Conservation (phyloP, 1,140 invertebrate species). For the Nephila pilipes region DNA sequence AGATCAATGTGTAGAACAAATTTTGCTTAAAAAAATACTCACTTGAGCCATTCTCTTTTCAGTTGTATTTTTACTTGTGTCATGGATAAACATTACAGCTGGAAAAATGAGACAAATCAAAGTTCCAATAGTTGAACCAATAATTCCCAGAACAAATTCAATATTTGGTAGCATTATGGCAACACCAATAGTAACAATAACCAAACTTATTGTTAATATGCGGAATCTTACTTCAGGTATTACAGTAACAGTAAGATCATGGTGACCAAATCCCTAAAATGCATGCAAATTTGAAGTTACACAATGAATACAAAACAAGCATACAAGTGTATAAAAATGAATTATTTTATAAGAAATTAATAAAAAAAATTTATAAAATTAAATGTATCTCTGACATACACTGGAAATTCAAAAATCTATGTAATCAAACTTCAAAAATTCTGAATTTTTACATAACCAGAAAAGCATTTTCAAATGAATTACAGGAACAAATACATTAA, state of each 20-base stretch:
- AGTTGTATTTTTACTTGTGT: slow-evolving; percentile 82
- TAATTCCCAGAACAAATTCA: slow-evolving; percentile 94
- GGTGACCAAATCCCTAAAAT: slow-evolving; percentile 76
- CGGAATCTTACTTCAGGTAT: slow-evolving; percentile 79
- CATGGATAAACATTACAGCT: slow-evolving; percentile 85
- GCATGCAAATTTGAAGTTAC: not conserved
- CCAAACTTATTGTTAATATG: slow-evolving; percentile 78
- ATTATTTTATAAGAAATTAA: not conserved
- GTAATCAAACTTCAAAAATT: too few species aligned
- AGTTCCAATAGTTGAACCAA: slow-evolving; percentile 97
- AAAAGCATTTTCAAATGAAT: too few species aligned
- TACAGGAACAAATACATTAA: too few species aligned
- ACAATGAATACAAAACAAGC: not conserved
- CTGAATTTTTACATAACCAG: too few species aligned
- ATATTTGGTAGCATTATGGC: slow-evolving; percentile 90
- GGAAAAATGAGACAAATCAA: slow-evolving; percentile 96
- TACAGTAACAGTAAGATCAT: slow-evolving; percentile 73
- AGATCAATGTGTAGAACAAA: too few species aligned
- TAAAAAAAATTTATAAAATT: not conserved
- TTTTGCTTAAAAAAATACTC: not conserved
- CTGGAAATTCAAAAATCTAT: too few species aligned
- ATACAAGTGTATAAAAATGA: not conserved
- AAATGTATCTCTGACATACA: too few species aligned
- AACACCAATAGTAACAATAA: slow-evolving; percentile 78
- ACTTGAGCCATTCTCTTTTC: slow-evolving; percentile 82